Evolutionary conservation across 1,140 invertebrate genomes (phyloP).

Genomic region (Ceratosolen fusciceps): DNA sequence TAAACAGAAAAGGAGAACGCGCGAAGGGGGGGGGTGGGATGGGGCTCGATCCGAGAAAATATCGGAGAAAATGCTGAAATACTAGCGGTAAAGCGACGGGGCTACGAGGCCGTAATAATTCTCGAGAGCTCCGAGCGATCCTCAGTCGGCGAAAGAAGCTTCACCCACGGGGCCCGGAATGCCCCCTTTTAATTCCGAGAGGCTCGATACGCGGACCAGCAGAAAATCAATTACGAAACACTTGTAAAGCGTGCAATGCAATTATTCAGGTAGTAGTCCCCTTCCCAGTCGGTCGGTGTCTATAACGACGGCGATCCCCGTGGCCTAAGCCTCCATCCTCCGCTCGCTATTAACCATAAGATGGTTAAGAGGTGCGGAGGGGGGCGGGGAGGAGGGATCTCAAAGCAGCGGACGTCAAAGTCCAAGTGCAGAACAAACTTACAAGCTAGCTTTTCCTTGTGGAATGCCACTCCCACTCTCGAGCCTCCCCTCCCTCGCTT

Average conservation of each 20-base stretch:
- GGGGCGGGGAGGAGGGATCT: too few species aligned
- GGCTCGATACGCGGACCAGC: background rate
- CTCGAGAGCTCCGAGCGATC: too few species aligned
- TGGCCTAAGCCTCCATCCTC: too few species aligned
- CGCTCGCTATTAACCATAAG: too few species aligned
- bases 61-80: too few species aligned
- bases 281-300: background rate
- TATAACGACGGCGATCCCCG: too few species aligned
- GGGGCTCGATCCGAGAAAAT: too few species aligned
- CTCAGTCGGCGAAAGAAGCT: too few species aligned
- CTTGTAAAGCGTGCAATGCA: background rate
- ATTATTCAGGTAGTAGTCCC: background rate
- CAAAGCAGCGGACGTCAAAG: constrained; percentile 7
- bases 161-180: background rate
- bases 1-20: too few species aligned
- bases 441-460: constrained; percentile 13
- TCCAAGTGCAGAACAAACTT: constrained; percentile 12
- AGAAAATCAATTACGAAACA: constrained; percentile 12
- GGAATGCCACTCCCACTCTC: background rate
- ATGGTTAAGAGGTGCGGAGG: background rate
- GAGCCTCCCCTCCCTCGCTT: background rate
- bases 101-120: too few species aligned
- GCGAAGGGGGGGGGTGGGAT: too few species aligned
- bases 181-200: background rate
- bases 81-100: too few species aligned